These are phyloP conservation scores for Micromys minutus DNA, from an alignment of 2,113 vertebrate genomes.

Conservation along the genomic window DNA sequence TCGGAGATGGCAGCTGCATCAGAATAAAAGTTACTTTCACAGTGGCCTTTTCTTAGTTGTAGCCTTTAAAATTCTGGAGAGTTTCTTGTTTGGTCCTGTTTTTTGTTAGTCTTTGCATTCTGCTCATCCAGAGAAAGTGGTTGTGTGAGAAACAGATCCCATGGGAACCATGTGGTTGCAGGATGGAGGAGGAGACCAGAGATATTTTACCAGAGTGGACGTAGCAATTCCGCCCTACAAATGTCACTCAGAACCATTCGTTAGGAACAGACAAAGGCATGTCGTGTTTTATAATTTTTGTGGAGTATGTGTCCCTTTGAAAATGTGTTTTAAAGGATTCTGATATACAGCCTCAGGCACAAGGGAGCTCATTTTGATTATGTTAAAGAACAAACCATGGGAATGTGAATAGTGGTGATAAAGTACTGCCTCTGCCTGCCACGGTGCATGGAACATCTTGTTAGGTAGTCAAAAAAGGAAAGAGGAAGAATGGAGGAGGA, in stretches of 20 bases:
- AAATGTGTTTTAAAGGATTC: neutral
- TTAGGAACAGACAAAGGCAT: neutral
- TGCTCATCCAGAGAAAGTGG: neutral
- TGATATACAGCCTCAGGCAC: neutral
- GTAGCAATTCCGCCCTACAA: neutral
- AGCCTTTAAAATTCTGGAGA: neutral
- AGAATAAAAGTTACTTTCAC: too few relatives aligned
- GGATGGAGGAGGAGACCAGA: neutral
- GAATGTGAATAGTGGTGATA: neutral
- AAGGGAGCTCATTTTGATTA: neutral
- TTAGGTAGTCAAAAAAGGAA: neutral
- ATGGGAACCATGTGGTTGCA: neutral
- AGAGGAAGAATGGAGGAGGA: neutral
- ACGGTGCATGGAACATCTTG: neutral
- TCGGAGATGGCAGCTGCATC: too few relatives aligned
- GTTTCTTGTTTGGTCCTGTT: neutral
- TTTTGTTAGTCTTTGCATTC: neutral
- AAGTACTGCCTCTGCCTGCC: neutral
- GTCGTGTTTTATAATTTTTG: neutral
- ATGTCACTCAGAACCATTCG: neutral
- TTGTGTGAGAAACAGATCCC: neutral
- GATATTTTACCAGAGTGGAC: neutral
- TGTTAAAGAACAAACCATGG: neutral
- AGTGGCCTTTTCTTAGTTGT: neutral
- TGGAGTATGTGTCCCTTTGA: neutral